Base-by-base conservation (phyloP, 2,888 invertebrate genomes). In the Agapostemon virescens region DNA sequence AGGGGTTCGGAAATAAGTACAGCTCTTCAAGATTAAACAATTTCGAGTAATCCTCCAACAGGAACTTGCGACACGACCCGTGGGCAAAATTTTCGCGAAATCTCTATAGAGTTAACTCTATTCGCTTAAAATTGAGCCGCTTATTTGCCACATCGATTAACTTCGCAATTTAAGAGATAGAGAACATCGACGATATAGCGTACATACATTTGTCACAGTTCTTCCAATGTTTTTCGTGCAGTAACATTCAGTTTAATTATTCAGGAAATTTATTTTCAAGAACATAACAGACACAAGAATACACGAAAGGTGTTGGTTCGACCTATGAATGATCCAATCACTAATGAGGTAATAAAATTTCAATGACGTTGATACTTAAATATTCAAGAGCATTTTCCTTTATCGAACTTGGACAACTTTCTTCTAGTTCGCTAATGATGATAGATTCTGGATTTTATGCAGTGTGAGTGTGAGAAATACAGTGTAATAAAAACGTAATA, bases 11-110 rank as follows among this genome's bases (percentile, higher is more conserved):
- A 55, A 55, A 55, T 20, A 23, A 52, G 61, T n/a, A 40, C 61
- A 33, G 61, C 30, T 20, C 63, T 36, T n/a, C 36, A 63, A 63
- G 36, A 63, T 36, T 36, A 36, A 63, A 63, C 63, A 63, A 36
- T 36, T 63, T 63, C 63, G 33, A 11, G 33, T 13, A 33, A n/a
- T 36, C 63, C 63, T 36, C 36, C 13, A 36, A n/a, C 36, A 11
- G 36, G 63, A 61, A 61, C 61, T 61, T 33, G 17, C 61, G 33
- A 61, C 61, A 61, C 61, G 17, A 33, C 9, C 17, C 30, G 6
- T 17, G 26, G 20, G 11, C 61, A 20, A 61, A 61, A 26, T 55
- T 26, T 61, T 6, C 9, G 4, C 17, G 30, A 33, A 61, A 61
- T 61, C 61, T 33, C 17, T 9, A 0, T 1, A 1, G 61, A 30